Base-by-base conservation (phyloP, 2,888 invertebrate species). In the Adelphocoris suturalis region DNA sequence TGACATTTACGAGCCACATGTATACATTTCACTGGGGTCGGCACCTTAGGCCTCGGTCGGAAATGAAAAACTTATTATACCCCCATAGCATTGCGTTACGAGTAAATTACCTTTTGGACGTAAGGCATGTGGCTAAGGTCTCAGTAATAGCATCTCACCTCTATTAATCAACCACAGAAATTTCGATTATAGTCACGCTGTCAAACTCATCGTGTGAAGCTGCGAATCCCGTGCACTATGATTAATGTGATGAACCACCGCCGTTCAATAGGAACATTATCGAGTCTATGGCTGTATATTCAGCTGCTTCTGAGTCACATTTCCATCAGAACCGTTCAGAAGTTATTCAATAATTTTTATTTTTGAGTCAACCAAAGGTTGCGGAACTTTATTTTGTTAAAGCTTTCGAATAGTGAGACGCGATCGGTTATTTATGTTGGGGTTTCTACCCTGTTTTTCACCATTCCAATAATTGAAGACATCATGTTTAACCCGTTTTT, bases 21-120 rank as follows among this genome's bases (percentile, higher is more conserved):
- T 57, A 57, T n/a, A 57, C 57, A 57, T 57, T 57, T 57, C 57
- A 57, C 57, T n/a, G n/a, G 57, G 57, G 57, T 57, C 57, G 57
- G 57, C 57, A 57, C 16, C 57, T 57, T n/a, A 57, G 57, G 57
- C 16, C 57, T n/a, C 37, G 37, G 37, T 37, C 0, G 57, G n/a
- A 57, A 57, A 16, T 14, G n/a, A 57, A 57, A 57, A 57, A 57
- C 14, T 57, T 57, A 57, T 57, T 57, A 57, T 57, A 57, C 16
- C 57, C 7, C 57, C 57, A n/a, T 57, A n/a, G 57, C 57, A 57
- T 57, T 57, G 57, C 57, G 57, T 57, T 57, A 57, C 57, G n/a
- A 2, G 57, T n/a, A 57, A 57, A 57, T 57, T 57, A 57, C 57
- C 57, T 57, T 57, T 57, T 12, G 57, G 57, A n/a, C 19, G 16